A percentile compares a stretch with the other conserved stretches of the same genome.
phyloP scores from a whole-genome alignment of 1,140 invertebrate species.

The Bicyclus anynana region DNA sequence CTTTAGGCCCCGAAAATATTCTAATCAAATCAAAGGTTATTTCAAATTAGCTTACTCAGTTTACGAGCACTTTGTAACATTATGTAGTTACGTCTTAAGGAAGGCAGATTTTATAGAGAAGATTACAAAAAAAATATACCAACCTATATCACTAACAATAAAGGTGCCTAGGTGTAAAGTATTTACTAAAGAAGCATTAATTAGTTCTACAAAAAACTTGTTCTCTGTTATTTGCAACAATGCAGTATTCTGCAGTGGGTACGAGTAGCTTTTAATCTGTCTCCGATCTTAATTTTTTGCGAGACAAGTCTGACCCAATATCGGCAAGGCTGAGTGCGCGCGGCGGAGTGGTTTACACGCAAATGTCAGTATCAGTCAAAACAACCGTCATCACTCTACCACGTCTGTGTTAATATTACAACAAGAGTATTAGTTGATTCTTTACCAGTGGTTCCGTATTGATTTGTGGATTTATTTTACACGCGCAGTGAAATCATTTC shows the following conservation, averaged over 20 bases:
- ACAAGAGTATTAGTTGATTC: conserved; percentile 25
- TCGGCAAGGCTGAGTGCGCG: background rate
- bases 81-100: no score
- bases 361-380: conserved; percentile 67
- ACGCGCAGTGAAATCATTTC: no score
- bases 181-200: background rate
- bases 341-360: conserved; percentile 41
- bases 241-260: conserved; percentile 8
- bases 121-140: no score
- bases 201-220: background rate
- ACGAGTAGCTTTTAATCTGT: conserved; percentile 7
- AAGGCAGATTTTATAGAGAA: no score
- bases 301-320: conserved; percentile 15
- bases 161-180: no score
- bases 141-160: no score
- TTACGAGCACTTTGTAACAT: no score
- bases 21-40: no score
- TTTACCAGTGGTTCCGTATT: background rate
- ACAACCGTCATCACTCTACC: conserved; percentile 68
- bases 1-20: no score
- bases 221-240: conserved; percentile 11
- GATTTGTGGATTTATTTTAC: conserved; percentile 2
- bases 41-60: no score
- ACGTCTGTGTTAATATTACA: conserved; percentile 34
- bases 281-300: conserved; percentile 22